These are phyloP conservation scores for Spodoptera frugiperda DNA, from an alignment of 1,140 invertebrate species.

Conservation along the genomic window DNA sequence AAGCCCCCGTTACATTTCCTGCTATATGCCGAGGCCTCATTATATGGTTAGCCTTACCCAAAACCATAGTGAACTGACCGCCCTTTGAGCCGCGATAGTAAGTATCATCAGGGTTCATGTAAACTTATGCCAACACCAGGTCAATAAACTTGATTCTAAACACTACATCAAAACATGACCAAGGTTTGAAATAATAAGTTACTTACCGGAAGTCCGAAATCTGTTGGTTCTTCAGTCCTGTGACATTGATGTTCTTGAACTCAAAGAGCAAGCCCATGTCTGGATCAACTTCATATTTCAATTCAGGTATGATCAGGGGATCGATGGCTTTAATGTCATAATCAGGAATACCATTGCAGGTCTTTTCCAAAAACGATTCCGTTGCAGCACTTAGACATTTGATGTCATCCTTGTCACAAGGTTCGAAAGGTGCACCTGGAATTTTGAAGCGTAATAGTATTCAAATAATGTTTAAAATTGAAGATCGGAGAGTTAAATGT, in stretches of 20 bases:
- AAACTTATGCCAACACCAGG: too few species aligned
- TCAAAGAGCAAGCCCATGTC: conserved; percentile 55
- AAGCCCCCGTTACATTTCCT: too few species aligned
- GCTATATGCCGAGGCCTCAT: too few species aligned
- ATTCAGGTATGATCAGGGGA: conserved; percentile 62
- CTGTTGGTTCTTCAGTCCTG: conserved; percentile 68
- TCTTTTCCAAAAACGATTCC: conserved; percentile 69
- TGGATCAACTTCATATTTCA: conserved; percentile 53
- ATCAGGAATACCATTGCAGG: conserved; percentile 65
- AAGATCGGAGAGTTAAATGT: not conserved
- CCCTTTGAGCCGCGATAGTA: too few species aligned
- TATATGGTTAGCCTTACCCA: too few species aligned
- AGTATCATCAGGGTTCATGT: too few species aligned
- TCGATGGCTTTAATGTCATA: conserved; percentile 71
- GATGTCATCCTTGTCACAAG: conserved; percentile 68
- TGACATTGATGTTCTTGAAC: conserved; percentile 67
- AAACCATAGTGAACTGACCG: too few species aligned
- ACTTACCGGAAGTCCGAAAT: conserved; percentile 74
- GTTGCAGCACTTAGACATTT: conserved; percentile 70
- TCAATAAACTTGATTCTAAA: too few species aligned
- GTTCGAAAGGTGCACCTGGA: conserved; percentile 63
- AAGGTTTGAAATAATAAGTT: too few species aligned
- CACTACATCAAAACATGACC: too few species aligned
- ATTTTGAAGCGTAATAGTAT: conserved; percentile 3
- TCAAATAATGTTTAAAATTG: not conserved